Conservation (phyloP, 1,140 invertebrate genomes). For the Drosophila sp. region DNA sequence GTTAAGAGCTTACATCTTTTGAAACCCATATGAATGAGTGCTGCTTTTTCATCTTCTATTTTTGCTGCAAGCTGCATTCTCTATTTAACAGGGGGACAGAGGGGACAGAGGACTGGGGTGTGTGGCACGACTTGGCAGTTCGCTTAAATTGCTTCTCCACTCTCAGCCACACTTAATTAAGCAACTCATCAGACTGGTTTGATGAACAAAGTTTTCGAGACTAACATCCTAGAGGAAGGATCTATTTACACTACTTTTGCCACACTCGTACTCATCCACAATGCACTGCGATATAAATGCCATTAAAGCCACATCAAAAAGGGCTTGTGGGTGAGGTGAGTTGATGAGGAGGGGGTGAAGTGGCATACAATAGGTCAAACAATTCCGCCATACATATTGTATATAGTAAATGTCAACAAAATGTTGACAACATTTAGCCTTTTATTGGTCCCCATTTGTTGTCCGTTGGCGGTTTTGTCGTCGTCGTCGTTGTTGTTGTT, state of each 20-base stretch:
- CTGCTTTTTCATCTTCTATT: not conserved
- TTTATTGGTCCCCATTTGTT: constrained; percentile 10
- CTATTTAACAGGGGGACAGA: not conserved
- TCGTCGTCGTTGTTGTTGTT: not conserved
- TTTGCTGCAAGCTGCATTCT: not conserved
- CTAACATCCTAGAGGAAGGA: constrained; percentile 54
- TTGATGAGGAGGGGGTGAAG: not conserved
- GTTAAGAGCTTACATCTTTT: constrained; percentile 11
- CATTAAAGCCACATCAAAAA: constrained; percentile 50
- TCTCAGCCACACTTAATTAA: constrained; percentile 51
- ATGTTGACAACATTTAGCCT: constrained; percentile 34
- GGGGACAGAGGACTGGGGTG: not conserved
- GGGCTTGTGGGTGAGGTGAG: not conserved
- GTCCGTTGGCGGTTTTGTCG: not conserved
- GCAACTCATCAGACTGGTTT: constrained; percentile 41
- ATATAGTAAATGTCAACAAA: constrained; percentile 72
- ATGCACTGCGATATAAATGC: constrained; percentile 24
- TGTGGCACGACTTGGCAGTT: not conserved
- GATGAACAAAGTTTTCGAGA: constrained; percentile 50
- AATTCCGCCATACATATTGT: constrained; percentile 24
- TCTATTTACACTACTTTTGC: constrained; percentile 23
- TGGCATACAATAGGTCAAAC: constrained; percentile 38
- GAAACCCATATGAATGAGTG: constrained; percentile 3
- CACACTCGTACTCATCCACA: constrained; percentile 38
- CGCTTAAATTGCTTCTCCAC: constrained; percentile 3